Conservation (phyloP, 64 coral and sea anemone genomes). For the Montipora efflorescens region DNA sequence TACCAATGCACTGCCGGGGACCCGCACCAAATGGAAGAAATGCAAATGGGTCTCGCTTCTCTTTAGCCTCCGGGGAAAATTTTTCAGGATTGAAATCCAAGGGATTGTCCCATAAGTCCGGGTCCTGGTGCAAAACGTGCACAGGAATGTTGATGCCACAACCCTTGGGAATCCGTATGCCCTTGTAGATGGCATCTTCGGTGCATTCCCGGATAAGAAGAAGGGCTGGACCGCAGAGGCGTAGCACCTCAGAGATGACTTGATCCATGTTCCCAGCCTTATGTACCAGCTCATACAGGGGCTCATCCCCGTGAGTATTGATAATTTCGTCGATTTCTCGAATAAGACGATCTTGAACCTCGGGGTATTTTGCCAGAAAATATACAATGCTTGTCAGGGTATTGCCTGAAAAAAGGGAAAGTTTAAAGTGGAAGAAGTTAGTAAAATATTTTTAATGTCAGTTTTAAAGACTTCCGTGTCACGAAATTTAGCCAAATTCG, state of each 20-base stretch:
- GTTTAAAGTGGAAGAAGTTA: too few species aligned
- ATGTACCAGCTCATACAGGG: slow-evolving; percentile 71
- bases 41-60: too few species aligned
- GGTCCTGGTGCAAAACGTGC: slow-evolving; percentile 80
- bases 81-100: too few species aligned
- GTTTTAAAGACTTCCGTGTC: too few species aligned
- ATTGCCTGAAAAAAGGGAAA: not conserved
- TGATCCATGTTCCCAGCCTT: slow-evolving; percentile 75
- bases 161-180: slow-evolving; percentile 73
- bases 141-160: slow-evolving; percentile 76
- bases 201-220: slow-evolving; percentile 42
- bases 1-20: too few species aligned
- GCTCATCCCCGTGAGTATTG: slow-evolving; percentile 18
- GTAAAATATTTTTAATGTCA: too few species aligned
- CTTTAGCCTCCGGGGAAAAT: too few species aligned
- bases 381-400: slow-evolving; percentile 72
- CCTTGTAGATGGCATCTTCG: slow-evolving; percentile 53
- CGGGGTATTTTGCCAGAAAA: slow-evolving; percentile 60
- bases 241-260: slow-evolving; percentile 73
- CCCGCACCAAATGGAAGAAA: too few species aligned
- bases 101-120: slow-evolving; percentile 75
- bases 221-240: slow-evolving; percentile 58
- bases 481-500: too few species aligned
- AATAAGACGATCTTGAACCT: slow-evolving; percentile 77
- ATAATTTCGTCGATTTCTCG: slow-evolving; percentile 29